These are phyloP conservation scores for Phrixothrix hirtus DNA, from an alignment of 2,888 invertebrate species.

Conservation along the genomic window DNA sequence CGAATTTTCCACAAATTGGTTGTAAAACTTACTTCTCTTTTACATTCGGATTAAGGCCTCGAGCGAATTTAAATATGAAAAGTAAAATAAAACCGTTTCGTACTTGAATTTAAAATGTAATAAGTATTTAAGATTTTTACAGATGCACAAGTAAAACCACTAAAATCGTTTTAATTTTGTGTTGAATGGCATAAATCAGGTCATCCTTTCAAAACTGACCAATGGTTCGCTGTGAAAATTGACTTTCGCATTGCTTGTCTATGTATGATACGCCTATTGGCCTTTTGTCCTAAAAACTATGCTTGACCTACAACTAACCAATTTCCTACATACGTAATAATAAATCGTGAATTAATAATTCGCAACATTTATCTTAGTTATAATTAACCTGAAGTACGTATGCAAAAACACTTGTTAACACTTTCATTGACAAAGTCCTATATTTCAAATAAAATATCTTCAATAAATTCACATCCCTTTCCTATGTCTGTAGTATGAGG, in stretches of 20 bases:
- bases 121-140: too few relatives aligned
- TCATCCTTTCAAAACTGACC: constrained; percentile 36
- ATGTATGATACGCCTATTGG: constrained; percentile 43
- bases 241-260: constrained; percentile 37
- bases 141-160: too few relatives aligned
- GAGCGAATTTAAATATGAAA: neutral
- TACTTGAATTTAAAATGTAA: too few relatives aligned
- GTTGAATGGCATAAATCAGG: constrained; percentile 37
- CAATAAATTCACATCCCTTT: constrained; percentile 9
- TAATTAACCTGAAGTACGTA: too few relatives aligned
- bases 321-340: constrained; percentile 18
- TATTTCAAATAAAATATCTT: constrained; percentile 9
- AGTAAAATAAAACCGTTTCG: constrained; percentile 1
- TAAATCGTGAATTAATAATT: too few relatives aligned
- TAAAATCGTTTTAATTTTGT: constrained; percentile 14
- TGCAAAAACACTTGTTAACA: constrained; percentile 19
- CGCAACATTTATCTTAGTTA: too few relatives aligned
- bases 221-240: constrained; percentile 31
- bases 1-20: too few relatives aligned
- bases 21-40: neutral
- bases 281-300: constrained; percentile 53
- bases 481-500: constrained; percentile 28
- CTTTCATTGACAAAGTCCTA: constrained; percentile 23
- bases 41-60: neutral
- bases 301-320: constrained; percentile 36